These are phyloP conservation scores for Steatocranus sp. DNA, from an alignment of 2,797 vertebrate genomes.

Conservation along the genomic window DNA sequence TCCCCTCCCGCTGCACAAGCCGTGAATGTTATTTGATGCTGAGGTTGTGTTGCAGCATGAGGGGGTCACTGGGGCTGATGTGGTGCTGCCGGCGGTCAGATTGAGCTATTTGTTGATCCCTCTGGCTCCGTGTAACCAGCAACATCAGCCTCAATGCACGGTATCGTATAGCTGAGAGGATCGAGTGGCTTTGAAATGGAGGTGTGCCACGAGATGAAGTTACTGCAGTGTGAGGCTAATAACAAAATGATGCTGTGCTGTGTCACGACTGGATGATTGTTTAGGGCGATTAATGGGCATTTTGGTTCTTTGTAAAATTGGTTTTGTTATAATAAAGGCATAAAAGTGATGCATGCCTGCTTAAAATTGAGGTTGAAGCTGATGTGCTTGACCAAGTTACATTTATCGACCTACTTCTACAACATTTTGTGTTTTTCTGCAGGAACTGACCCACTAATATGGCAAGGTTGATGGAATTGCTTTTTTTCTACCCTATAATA, in stretches of 20 bases:
- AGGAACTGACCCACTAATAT: neutral
- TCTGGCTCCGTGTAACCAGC: neutral
- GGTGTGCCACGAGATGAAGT: neutral
- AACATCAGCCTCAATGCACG: neutral
- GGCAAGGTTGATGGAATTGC: neutral
- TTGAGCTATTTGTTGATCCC: neutral
- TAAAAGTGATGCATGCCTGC: neutral
- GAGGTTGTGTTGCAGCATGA: neutral
- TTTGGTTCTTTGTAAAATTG: neutral
- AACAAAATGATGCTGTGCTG: neutral
- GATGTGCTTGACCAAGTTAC: fast-evolving
- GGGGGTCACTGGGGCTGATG: neutral
- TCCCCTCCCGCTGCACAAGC: neutral
- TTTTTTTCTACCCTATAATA: neutral
- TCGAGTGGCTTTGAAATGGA: neutral
- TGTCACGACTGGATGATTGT: neutral
- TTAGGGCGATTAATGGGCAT: neutral
- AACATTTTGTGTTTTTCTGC: neutral
- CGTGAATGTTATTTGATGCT: neutral
- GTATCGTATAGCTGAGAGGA: neutral
- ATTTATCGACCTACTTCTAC: neutral
- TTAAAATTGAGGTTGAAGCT: neutral
- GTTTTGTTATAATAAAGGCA: neutral
- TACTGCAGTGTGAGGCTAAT: neutral
- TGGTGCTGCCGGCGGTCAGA: neutral